A percentile compares a stretch with the other conserved stretches of the same genome.
phyloP scores from a whole-genome alignment of 2,797 vertebrate species.

The Tapirus indicus region DNA sequence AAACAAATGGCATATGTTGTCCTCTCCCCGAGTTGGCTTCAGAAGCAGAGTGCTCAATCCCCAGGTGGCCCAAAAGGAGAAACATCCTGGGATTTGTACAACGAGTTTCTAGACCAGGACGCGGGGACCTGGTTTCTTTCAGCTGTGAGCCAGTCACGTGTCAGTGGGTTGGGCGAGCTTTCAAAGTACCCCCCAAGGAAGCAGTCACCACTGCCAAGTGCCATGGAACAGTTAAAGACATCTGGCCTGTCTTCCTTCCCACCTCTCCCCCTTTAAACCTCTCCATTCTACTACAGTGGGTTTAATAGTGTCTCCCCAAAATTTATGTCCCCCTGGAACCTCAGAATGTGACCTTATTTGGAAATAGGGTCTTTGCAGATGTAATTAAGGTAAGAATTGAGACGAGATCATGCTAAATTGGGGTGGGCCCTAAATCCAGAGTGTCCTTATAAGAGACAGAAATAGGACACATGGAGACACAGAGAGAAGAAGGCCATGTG shows the following conservation, averaged over 20 bases:
- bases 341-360: background rate
- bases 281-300: background rate
- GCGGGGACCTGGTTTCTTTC: slow-evolving; percentile 66
- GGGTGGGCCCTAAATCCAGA: background rate
- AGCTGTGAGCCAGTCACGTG: background rate
- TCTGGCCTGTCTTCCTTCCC: background rate
- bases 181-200: background rate
- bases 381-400: background rate
- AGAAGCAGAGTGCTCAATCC: background rate
- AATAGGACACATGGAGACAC: background rate
- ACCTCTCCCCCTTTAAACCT: background rate
- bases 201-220: background rate
- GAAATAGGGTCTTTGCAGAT: background rate
- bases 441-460: slow-evolving; percentile 32
- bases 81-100: background rate
- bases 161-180: background rate
- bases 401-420: background rate
- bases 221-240: fast-evolving
- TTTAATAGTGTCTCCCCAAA: background rate
- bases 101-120: slow-evolving; percentile 70
- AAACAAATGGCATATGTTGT: background rate
- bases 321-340: background rate
- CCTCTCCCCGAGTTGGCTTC: background rate
- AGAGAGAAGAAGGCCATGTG: background rate
- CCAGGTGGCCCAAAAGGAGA: background rate